Base-by-base conservation (phyloP, 2,797 vertebrate genomes). In the Macrochelys suwanniensis region DNA sequence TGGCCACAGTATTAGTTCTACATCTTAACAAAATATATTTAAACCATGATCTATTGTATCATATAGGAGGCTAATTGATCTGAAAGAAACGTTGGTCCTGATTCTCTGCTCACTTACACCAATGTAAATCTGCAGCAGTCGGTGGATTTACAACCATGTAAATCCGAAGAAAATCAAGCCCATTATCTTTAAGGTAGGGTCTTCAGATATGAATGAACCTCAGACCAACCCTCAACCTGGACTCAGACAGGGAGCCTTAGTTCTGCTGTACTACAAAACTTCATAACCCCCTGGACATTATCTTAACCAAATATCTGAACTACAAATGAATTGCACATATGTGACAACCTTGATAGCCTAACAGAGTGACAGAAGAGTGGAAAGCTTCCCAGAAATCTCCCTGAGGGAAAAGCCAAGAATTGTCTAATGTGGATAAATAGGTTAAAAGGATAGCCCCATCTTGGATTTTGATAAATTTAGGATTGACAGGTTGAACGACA, bases 391-490 rank as follows among this genome's bases (percentile, higher is more conserved):
- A 85, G 87, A 94, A 97, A 82, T 65, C 9, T 87, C 94, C 95
- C 96, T 81, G 57, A 68, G 81, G 96, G 95, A 96, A 92, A 97
- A 96, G 95, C 95, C 89, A 97, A 96, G 93, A 96, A 95, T 96
- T 97, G 98, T 97, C 96, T 98, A 96, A 97, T 94, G 86, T 91
- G 93, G 94, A 94, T 97, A 97, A 98, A 97, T 93, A 94, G 91
- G 84, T 95, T 97, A 97, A 96, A 89, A 95, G 96, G 86, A 97
- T 97, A 92, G 95, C 95, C 96, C 90, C 84, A 76, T 97, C 95
- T 96, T 97, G 93, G n/a, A 68, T 85, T 95, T 97, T 96, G 94
- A 96, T 95, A 96, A 90, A 96, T 96, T 96, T 95, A 93, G 96
- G 95, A 96, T 93, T 97, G 96, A 97, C 97, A 97, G 91, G 92